Percentiles rank a stretch among this genome's conserved stretches.
Conservation (phyloP, 2,888 invertebrate genomes). For the Myopa tessellatipennis region DNA sequence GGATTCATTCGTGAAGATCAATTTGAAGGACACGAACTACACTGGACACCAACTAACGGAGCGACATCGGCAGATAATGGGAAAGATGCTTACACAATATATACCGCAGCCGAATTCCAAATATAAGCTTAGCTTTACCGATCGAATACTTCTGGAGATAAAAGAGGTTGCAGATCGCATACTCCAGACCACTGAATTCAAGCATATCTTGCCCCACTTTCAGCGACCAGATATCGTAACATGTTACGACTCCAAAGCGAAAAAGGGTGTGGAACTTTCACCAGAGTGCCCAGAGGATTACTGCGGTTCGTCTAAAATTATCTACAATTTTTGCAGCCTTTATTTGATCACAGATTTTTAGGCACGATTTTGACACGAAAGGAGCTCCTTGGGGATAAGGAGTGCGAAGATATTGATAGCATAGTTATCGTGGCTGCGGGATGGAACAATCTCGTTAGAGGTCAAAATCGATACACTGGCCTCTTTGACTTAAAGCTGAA, state of each 20-base stretch:
- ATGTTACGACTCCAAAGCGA: slow-evolving; percentile 71
- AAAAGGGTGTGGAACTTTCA: slow-evolving; percentile 69
- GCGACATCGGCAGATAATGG: slow-evolving; percentile 69
- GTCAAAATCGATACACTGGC: slow-evolving; percentile 71
- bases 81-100: slow-evolving; percentile 73
- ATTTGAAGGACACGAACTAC: slow-evolving; percentile 63
- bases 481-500: slow-evolving; percentile 73
- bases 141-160: slow-evolving; percentile 73
- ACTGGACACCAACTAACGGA: slow-evolving; percentile 71
- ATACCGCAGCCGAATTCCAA: slow-evolving; percentile 70
- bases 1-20: slow-evolving; percentile 70
- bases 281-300: slow-evolving; percentile 69
- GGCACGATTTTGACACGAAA: slow-evolving; percentile 57
- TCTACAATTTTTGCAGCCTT: background rate
- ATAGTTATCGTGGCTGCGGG: slow-evolving; percentile 74
- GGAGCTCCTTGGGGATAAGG: slow-evolving; percentile 54
- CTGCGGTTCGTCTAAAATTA: slow-evolving; percentile 66
- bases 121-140: slow-evolving; percentile 71
- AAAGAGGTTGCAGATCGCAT: slow-evolving; percentile 69
- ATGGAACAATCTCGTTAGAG: slow-evolving; percentile 73
- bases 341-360: slow-evolving; percentile 13
- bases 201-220: slow-evolving; percentile 78
- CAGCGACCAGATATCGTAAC: slow-evolving; percentile 75
- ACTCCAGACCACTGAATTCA: slow-evolving; percentile 69
- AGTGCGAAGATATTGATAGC: slow-evolving; percentile 63